Conservation (phyloP, 2,888 invertebrate genomes). For the Synergus gifuensis region DNA sequence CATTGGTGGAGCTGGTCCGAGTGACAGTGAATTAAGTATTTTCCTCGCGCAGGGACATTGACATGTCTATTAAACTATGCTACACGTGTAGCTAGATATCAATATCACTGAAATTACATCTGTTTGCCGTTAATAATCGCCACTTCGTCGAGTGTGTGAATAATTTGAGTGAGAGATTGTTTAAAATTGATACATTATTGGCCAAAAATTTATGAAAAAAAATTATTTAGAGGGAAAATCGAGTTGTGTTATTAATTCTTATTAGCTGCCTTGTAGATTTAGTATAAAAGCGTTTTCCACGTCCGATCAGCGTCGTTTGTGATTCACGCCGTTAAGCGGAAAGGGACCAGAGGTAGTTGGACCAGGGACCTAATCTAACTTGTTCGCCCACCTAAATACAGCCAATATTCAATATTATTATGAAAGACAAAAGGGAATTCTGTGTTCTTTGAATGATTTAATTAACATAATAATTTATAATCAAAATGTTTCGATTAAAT, state of each 20-base stretch:
- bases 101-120: conserved; percentile 62
- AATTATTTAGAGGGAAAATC: background rate
- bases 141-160: conserved; percentile 50
- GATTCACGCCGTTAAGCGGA: conserved; percentile 21
- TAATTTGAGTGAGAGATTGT: background rate
- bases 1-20: background rate
- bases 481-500: too few relatives aligned
- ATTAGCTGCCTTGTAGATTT: background rate
- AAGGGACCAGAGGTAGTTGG: background rate
- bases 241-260: background rate
- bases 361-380: background rate
- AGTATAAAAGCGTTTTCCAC: conserved; percentile 12
- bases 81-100: conserved; percentile 53
- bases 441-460: background rate
- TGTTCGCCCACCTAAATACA: conserved; percentile 1
- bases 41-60: conserved; percentile 49
- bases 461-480: too few relatives aligned
- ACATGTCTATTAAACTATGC: conserved; percentile 57
- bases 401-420: background rate
- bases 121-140: conserved; percentile 45
- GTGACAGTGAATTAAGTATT: conserved; percentile 42
- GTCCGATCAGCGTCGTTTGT: background rate
- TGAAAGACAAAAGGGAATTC: background rate
- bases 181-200: background rate
- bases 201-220: background rate